Base-by-base conservation (phyloP, 2,797 vertebrate species). In the Onychomys leucogaster region DNA sequence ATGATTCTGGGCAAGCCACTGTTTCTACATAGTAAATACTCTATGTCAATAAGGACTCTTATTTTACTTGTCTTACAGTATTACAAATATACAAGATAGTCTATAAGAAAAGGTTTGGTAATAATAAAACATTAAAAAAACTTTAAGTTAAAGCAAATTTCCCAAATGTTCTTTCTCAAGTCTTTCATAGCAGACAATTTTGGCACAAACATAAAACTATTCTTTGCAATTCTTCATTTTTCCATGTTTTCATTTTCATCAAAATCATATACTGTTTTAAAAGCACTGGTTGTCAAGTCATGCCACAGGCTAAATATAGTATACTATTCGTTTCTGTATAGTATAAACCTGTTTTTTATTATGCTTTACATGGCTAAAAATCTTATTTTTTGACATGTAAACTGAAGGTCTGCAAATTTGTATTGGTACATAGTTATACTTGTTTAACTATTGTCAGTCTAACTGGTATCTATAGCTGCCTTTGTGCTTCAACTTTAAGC, bases 201-300 rank as follows among this genome's bases (percentile, higher is more conserved):
- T 91, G 25, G n/a, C 69, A 91, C 5, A 96, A 63, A 96, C 85
- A 16, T 94, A 32, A 93, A 85, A 80, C 94, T 91, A 94, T 71
- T 94, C 37, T 73, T n/a, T 43, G 25, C 25, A 84, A 75, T 76
- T 52, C 63, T 89, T n/a, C 16, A 89, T 7, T 96, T 27, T 91
- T 16, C 11, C 17, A 92, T 90, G 37, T 82, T 80, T 92, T 95
- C 57, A 95, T 85, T 92, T 95, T 80, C 37, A 96, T 76, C 32
- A 75, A 96, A 78, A 23, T 86, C 65, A 67, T 19, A 94, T 37
- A 94, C 8, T 61, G 13, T 59, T 4, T 65, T 94, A 59, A 59
- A 94, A 63, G 43, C 29, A 93, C 37, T 80, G 9, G 9, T 67
- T 86, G 46, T 83, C 34, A 96, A 95, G 93, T 37, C 82, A 94